A percentile compares a stretch with the other conserved stretches of the same genome.
These are phyloP conservation scores for Seira sanloemensis DNA, from an alignment of 2,888 invertebrate genomes.

Conservation along the genomic window DNA sequence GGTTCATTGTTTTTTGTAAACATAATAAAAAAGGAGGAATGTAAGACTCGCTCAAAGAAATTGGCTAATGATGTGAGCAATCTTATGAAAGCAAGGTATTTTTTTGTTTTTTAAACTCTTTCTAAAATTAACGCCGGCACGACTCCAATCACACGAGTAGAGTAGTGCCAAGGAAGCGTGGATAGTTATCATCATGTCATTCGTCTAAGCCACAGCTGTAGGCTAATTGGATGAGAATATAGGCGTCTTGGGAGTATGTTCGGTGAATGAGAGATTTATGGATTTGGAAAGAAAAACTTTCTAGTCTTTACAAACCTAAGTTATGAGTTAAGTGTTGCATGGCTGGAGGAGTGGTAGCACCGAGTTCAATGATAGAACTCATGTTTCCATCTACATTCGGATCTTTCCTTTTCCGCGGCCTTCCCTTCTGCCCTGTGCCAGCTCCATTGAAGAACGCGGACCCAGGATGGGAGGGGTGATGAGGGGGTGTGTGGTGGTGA, in stretches of 20 bases:
- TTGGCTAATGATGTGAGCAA: constrained; percentile 28
- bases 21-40: not conserved
- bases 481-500: constrained; percentile 63
- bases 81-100: not conserved
- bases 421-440: constrained; percentile 87
- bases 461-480: constrained; percentile 65
- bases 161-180: constrained; percentile 63
- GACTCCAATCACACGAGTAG: constrained; percentile 64
- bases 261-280: constrained; percentile 56
- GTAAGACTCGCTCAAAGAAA: constrained; percentile 29
- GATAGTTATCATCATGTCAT: constrained; percentile 60
- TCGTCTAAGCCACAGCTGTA: constrained; percentile 51
- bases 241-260: constrained; percentile 19
- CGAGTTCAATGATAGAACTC: constrained; percentile 66
- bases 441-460: constrained; percentile 80
- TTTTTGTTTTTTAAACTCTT: not conserved
- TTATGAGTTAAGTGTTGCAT: constrained; percentile 68
- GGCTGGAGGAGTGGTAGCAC: constrained; percentile 67
- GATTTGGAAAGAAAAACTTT: constrained; percentile 27
- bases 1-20: constrained; percentile 35
- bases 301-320: constrained; percentile 64
- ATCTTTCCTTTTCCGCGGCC: constrained; percentile 86
- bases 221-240: constrained; percentile 57
- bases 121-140: constrained; percentile 41
- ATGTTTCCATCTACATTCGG: constrained; percentile 56